phyloP scores from a whole-genome alignment of 2,113 vertebrate genomes.

The Cyanistes caeruleus region DNA sequence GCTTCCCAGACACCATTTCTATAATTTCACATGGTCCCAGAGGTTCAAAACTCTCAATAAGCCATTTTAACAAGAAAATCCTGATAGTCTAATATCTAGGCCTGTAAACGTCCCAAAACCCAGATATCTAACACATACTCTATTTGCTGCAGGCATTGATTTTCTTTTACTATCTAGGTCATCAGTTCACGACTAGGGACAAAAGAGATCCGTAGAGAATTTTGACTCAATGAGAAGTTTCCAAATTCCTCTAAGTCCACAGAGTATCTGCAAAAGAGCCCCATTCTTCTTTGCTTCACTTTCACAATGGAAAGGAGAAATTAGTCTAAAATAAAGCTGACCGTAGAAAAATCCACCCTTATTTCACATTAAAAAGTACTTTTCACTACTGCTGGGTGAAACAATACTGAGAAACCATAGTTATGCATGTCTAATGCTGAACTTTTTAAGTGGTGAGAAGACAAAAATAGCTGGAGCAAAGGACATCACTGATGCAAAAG shows the following conservation, averaged over 20 bases:
- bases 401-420: not conserved
- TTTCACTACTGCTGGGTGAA: not conserved
- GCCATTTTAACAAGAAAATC: conserved; percentile 41
- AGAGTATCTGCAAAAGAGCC: not conserved
- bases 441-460: not conserved
- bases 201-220: conserved; percentile 14
- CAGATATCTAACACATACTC: conserved; percentile 8
- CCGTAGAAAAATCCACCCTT: not conserved
- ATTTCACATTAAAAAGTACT: not conserved
- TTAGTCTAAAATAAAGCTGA: not conserved
- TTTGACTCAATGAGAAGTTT: conserved; percentile 7
- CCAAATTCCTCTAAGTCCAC: not conserved
- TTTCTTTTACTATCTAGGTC: conserved; percentile 57
- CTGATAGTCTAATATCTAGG: conserved; percentile 7
- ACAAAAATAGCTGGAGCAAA: not conserved
- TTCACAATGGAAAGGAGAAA: not conserved
- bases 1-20: conserved; percentile 22
- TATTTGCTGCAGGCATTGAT: conserved; percentile 50
- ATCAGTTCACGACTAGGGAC: conserved; percentile 58
- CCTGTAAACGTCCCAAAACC: conserved; percentile 21
- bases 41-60: conserved; percentile 41
- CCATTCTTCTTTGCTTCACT: not conserved
- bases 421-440: not conserved
- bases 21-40: conserved; percentile 32
- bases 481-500: not conserved